A percentile compares a stretch with the other conserved stretches of the same genome.
Evolutionary conservation across 2,797 vertebrate genomes (phyloP).

Genomic region (Aphelocoma californica): DNA sequence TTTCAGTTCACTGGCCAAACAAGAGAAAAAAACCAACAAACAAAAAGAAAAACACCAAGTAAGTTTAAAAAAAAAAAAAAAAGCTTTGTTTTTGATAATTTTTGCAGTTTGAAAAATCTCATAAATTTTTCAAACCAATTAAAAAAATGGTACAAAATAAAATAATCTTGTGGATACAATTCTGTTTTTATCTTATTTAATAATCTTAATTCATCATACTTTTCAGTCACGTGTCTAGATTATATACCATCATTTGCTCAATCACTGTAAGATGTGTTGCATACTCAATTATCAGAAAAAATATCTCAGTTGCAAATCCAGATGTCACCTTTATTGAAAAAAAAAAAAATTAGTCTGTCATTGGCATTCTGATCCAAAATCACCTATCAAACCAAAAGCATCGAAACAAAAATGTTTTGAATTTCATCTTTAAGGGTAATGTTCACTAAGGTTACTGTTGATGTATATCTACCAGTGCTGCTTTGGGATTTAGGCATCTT

Average conservation of each 20-base stretch:
- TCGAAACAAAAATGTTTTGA: not conserved
- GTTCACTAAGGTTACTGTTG: not conserved
- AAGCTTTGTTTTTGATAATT: not conserved
- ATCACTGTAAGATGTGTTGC: not conserved
- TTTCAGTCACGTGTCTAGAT: not conserved
- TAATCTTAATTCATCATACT: not conserved
- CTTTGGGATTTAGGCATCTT: not conserved
- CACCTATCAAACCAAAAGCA: not conserved
- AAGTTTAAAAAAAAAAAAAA: not conserved
- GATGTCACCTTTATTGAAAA: not conserved
- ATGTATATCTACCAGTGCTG: not conserved
- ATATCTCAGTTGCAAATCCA: not conserved
- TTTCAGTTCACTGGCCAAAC: constrained; percentile 26
- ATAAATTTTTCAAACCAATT: not conserved
- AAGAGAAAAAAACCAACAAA: not conserved
- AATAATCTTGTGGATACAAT: not conserved
- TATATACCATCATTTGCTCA: not conserved
- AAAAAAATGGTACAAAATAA: not conserved
- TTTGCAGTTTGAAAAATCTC: not conserved
- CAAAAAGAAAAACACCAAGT: not conserved
- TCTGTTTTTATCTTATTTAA: not conserved
- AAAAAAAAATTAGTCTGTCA: not conserved
- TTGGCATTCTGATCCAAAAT: not conserved
- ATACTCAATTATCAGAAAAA: not conserved
- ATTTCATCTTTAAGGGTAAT: not conserved